A percentile compares a stretch with the other conserved stretches of the same genome.
These are phyloP conservation scores for Malthinus seriepunctatus DNA, from an alignment of 2,888 invertebrate species.

Conservation along the genomic window DNA sequence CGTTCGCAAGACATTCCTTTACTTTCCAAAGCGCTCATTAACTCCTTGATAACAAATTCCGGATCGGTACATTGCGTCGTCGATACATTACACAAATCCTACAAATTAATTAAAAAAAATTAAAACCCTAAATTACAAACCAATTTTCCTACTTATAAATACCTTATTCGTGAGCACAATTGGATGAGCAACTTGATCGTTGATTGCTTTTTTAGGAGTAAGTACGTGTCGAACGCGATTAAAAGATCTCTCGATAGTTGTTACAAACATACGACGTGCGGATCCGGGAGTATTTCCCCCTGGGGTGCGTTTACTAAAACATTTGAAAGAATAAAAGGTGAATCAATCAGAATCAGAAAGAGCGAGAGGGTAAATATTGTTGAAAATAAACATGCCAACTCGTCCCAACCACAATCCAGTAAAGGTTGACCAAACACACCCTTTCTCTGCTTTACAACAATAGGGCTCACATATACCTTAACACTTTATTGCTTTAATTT, in stretches of 20 bases:
- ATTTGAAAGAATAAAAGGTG: background rate
- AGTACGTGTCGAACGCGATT: slow-evolving; percentile 69
- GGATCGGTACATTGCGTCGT: slow-evolving; percentile 68
- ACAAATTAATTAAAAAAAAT: slow-evolving; percentile 36
- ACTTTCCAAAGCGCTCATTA: slow-evolving; percentile 63
- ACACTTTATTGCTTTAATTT: slow-evolving; percentile 33
- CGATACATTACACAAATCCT: slow-evolving; percentile 73
- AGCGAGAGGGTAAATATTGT: background rate
- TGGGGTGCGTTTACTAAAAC: slow-evolving; percentile 34
- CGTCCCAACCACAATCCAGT: slow-evolving; percentile 35
- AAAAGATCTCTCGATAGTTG: slow-evolving; percentile 70
- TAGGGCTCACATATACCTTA: slow-evolving; percentile 39
- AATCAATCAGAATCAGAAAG: no score
- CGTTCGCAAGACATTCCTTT: slow-evolving; percentile 67
- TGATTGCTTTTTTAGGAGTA: slow-evolving; percentile 61
- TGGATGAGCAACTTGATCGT: slow-evolving; percentile 46
- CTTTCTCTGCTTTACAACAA: slow-evolving; percentile 40
- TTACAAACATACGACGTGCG: slow-evolving; percentile 62
- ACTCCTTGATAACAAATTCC: slow-evolving; percentile 64
- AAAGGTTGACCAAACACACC: slow-evolving; percentile 43
- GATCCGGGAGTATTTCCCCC: slow-evolving; percentile 55
- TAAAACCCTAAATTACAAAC: background rate
- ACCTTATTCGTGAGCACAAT: slow-evolving; percentile 58
- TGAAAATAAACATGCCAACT: slow-evolving; percentile 33
- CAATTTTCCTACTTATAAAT: slow-evolving; percentile 7